Conservation (phyloP, 92 coral and sea anemone genomes). For the Parazoanthus swiftii region DNA sequence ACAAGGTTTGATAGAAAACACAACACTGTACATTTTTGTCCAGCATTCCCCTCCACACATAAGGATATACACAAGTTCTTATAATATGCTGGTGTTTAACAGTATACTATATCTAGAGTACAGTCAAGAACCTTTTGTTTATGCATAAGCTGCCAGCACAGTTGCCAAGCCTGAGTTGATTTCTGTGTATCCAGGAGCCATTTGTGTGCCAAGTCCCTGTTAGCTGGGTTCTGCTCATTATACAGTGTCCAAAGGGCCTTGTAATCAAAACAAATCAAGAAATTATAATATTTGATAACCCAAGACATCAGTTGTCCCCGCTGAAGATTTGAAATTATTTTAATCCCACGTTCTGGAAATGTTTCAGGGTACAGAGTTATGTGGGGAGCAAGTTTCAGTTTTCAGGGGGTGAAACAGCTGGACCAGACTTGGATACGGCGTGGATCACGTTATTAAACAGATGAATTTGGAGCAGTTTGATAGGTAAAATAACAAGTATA, state of each 20-base stretch:
- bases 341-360: neutral
- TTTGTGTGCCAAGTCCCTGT: conserved; percentile 87
- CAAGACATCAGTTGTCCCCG: neutral
- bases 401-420: neutral
- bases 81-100: neutral
- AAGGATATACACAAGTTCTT: no score
- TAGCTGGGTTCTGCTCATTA: conserved; percentile 66
- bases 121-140: conserved; percentile 68
- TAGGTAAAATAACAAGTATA: no score
- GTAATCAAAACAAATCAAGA: neutral
- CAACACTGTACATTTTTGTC: no score
- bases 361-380: no score
- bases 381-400: no score
- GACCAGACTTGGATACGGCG: neutral
- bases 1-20: no score
- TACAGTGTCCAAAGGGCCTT: conserved; percentile 90
- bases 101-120: neutral
- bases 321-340: no score
- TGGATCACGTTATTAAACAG: neutral
- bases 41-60: no score
- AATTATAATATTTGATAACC: neutral
- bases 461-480: no score
- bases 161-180: conserved; percentile 93
- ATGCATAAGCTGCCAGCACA: conserved; percentile 93
- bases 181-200: conserved; percentile 92